Evolutionary conservation across 2,113 vertebrate species (phyloP).

Genomic region (Oceanodroma tethys): DNA sequence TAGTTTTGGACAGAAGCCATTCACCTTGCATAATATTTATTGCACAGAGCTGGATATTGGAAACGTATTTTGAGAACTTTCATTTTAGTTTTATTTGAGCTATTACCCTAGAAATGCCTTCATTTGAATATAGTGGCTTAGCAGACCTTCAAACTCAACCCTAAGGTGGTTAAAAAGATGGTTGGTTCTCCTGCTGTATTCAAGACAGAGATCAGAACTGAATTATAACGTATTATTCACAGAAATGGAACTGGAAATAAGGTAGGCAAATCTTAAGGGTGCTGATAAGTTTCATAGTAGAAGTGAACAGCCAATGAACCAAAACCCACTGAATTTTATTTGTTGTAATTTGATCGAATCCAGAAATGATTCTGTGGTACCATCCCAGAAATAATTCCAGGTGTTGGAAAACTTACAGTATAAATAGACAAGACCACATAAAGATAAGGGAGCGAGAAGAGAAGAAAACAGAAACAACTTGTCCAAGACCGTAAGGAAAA

Average conservation of each 20-base stretch:
- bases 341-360: background rate
- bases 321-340: slow-evolving; percentile 7
- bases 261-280: background rate
- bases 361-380: background rate
- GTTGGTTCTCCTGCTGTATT: background rate
- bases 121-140: slow-evolving; percentile 37
- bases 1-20: slow-evolving; percentile 56
- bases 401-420: background rate
- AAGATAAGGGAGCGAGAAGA: background rate
- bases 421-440: background rate
- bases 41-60: slow-evolving; percentile 22
- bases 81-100: slow-evolving; percentile 31
- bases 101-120: slow-evolving; percentile 22
- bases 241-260: background rate
- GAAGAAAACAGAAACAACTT: background rate
- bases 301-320: background rate
- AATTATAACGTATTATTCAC: background rate
- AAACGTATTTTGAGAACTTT: slow-evolving; percentile 45
- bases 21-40: slow-evolving; percentile 59
- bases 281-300: slow-evolving; percentile 26
- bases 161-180: background rate
- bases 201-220: background rate
- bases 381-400: slow-evolving; percentile 11
- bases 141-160: background rate
- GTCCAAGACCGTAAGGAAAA: background rate